phyloP scores from a whole-genome alignment of 2,888 invertebrate species.

The Hyles lineata region DNA sequence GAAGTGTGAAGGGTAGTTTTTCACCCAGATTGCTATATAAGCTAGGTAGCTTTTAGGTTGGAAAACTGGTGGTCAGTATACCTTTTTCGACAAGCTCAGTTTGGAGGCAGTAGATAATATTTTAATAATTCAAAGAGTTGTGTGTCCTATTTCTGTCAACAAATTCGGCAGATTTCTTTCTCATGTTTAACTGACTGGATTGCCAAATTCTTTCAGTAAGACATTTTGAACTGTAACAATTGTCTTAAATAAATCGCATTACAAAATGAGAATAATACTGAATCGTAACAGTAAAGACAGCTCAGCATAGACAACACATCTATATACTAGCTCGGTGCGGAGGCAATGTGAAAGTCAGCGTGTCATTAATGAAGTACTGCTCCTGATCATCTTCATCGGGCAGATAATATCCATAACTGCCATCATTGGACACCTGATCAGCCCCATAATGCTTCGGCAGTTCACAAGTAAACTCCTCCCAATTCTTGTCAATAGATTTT shows the following conservation, averaged over 20 bases:
- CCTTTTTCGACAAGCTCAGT: no score
- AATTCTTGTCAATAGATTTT: conserved; percentile 75
- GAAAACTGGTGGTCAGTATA: no score
- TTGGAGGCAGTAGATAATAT: no score
- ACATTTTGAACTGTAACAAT: no score
- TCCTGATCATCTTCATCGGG: conserved; percentile 74
- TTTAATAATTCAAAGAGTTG: no score
- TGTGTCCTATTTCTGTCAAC: no score
- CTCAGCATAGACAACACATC: conserved; percentile 34
- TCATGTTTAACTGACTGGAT: no score
- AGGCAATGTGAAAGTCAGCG: conserved; percentile 76
- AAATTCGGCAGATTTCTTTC: no score
- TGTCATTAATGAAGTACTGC: conserved; percentile 76
- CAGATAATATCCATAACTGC: conserved; percentile 78
- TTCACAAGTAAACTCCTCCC: conserved; percentile 68
- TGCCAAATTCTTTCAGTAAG: no score
- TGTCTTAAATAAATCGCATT: no score
- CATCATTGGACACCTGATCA: conserved; percentile 75
- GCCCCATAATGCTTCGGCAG: conserved; percentile 61
- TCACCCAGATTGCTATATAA: background rate
- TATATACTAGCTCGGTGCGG: conserved; percentile 81
- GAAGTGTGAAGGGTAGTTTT: no score
- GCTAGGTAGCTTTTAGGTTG: no score
- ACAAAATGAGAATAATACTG: background rate
- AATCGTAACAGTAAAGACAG: conserved; percentile 10